phyloP scores from a whole-genome alignment of 2,888 invertebrate species.

The Ormyrus labotus region DNA sequence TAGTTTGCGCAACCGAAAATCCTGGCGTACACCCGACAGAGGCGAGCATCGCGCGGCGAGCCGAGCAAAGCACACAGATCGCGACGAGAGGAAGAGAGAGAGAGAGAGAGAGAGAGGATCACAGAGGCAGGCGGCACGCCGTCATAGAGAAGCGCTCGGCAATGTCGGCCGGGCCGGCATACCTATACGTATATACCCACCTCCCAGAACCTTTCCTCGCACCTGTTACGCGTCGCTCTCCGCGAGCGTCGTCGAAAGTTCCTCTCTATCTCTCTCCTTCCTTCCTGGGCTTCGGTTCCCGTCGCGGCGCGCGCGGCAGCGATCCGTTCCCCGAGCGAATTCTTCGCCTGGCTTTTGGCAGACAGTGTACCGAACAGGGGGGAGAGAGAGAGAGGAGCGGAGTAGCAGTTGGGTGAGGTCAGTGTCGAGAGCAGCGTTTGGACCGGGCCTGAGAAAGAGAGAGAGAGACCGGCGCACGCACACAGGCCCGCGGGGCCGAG shows the following conservation, averaged over 20 bases:
- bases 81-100: no score
- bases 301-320: constrained; percentile 33
- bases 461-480: neutral
- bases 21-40: no score
- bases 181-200: no score
- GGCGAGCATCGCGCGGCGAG: no score
- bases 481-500: constrained; percentile 60
- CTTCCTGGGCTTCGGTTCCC: neutral
- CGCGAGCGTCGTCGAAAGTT: constrained; percentile 16
- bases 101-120: no score
- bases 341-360: constrained; percentile 71
- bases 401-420: constrained; percentile 74
- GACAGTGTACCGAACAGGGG: constrained; percentile 68
- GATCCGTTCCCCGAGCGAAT: constrained; percentile 65
- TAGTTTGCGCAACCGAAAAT: no score
- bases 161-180: no score
- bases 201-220: constrained; percentile 51
- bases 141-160: no score
- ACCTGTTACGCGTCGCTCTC: constrained; percentile 54
- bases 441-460: constrained; percentile 70
- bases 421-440: constrained; percentile 72
- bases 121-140: no score
- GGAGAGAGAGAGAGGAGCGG: constrained; percentile 44
- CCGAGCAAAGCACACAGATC: no score
- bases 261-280: neutral